Conservation (phyloP, 2,797 vertebrate species). For the Lepilemur ruficaudatus region DNA sequence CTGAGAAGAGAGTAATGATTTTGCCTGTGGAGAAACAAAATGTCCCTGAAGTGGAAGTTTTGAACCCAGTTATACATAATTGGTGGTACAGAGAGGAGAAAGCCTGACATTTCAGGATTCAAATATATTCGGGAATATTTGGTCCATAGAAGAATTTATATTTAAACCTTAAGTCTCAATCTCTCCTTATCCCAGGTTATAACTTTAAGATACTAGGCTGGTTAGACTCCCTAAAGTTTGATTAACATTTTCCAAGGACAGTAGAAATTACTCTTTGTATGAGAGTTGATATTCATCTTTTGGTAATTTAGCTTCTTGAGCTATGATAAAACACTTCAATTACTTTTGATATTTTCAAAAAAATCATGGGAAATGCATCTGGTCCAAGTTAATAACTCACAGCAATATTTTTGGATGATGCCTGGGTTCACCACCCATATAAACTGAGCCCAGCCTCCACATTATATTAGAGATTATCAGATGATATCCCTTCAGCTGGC, state of each 20-base stretch:
- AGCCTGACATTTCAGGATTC: neutral
- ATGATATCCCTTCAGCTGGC: slow-evolving; percentile 27
- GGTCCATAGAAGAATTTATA: slow-evolving; percentile 41
- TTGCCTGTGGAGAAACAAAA: slow-evolving; percentile 27
- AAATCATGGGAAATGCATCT: slow-evolving; percentile 28
- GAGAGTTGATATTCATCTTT: slow-evolving; percentile 21
- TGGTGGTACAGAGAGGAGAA: neutral
- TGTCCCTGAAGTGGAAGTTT: neutral
- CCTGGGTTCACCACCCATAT: neutral
- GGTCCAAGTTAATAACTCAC: slow-evolving; percentile 27
- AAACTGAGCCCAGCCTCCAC: neutral
- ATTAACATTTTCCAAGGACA: slow-evolving; percentile 49
- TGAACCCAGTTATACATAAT: slow-evolving; percentile 5
- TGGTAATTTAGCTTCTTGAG: slow-evolving; percentile 32
- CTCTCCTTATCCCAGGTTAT: neutral
- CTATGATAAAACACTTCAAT: slow-evolving; percentile 30
- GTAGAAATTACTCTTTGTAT: slow-evolving; percentile 28
- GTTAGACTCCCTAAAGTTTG: neutral
- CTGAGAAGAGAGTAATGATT: slow-evolving; percentile 27
- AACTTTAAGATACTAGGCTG: neutral
- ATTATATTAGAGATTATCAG: slow-evolving; percentile 1
- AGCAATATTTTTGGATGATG: slow-evolving; percentile 49
- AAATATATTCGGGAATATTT: slow-evolving; percentile 25
- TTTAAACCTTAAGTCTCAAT: neutral
- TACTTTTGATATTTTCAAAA: neutral